These are phyloP conservation scores for Mirza zaza DNA, from an alignment of 2,113 vertebrate genomes.

Conservation along the genomic window DNA sequence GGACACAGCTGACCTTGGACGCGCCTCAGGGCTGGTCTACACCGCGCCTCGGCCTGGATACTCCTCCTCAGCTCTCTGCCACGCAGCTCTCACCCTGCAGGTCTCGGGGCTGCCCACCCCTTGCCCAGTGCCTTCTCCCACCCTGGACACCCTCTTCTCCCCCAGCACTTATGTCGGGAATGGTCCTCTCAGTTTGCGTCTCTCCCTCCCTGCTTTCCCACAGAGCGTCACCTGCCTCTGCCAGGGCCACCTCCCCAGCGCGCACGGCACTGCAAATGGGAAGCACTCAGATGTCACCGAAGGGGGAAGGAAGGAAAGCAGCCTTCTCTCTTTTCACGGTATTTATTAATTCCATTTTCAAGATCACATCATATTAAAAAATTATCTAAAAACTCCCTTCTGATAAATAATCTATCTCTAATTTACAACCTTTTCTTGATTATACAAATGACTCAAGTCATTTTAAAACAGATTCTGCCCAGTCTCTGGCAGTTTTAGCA, in stretches of 20 bases:
- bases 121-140: accelerated
- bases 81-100: accelerated
- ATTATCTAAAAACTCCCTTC: neutral
- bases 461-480: neutral
- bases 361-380: neutral
- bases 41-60: neutral
- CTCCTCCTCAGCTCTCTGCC: neutral
- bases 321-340: neutral
- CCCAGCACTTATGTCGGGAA: neutral
- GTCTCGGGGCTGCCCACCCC: accelerated
- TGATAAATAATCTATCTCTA: constrained; percentile 45
- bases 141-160: accelerated
- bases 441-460: constrained; percentile 23
- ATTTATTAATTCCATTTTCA: constrained; percentile 50
- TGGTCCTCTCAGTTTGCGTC: neutral
- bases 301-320: neutral
- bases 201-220: neutral
- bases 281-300: neutral
- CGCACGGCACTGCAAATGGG: accelerated
- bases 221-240: accelerated
- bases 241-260: neutral
- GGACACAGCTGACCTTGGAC: neutral
- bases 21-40: accelerated
- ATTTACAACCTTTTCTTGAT: neutral
- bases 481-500: neutral